Percentiles rank a stretch among this genome's conserved stretches.
Conservation (phyloP, 2,888 invertebrate species). For the Margaritifera margaritifera region DNA sequence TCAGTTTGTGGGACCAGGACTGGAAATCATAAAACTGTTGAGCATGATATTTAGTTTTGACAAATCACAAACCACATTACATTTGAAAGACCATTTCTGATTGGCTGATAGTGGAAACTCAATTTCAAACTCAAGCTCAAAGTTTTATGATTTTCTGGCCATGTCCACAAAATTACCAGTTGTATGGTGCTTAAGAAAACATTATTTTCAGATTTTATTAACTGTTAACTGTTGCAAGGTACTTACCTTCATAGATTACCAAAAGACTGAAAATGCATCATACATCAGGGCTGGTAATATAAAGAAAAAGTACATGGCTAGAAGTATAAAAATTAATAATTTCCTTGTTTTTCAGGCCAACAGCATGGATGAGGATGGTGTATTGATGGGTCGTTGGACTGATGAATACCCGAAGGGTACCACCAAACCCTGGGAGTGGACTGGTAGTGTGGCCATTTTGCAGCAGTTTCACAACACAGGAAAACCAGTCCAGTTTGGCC, state of each 20-base stretch:
- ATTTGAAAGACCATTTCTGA: too few relatives aligned
- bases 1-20: too few relatives aligned
- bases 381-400: slow-evolving; percentile 65
- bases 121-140: too few relatives aligned
- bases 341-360: slow-evolving; percentile 37
- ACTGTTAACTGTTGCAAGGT: neutral
- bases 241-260: neutral
- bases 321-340: neutral
- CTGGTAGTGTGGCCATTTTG: slow-evolving; percentile 66
- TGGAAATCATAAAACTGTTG: too few relatives aligned
- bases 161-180: too few relatives aligned
- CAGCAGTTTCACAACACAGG: slow-evolving; percentile 55
- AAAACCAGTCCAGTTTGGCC: slow-evolving; percentile 65
- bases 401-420: slow-evolving; percentile 53
- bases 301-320: too few relatives aligned
- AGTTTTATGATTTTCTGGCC: too few relatives aligned
- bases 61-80: too few relatives aligned
- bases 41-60: too few relatives aligned
- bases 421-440: slow-evolving; percentile 65
- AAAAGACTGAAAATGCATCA: too few relatives aligned
- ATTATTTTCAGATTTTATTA: neutral
- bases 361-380: slow-evolving; percentile 48
- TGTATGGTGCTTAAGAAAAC: neutral
- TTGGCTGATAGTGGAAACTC: too few relatives aligned
- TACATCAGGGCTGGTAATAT: too few relatives aligned